phyloP scores from a whole-genome alignment of 2,888 invertebrate genomes.

The Podabrus alpinus region DNA sequence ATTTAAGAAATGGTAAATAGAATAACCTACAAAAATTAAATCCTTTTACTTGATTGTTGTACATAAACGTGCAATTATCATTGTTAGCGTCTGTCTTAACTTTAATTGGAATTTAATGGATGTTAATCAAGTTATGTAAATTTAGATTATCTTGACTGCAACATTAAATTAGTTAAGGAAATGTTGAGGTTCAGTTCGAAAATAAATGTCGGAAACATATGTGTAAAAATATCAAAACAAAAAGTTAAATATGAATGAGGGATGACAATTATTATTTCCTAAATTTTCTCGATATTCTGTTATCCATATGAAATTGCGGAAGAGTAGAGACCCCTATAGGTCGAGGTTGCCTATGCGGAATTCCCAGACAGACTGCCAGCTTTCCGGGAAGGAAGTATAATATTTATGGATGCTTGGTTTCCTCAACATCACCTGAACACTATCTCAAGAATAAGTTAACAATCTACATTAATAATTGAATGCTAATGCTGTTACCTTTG shows the following conservation, averaged over 20 bases:
- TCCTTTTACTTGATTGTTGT: not conserved
- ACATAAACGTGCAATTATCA: not conserved
- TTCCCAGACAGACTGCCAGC: slow-evolving; percentile 29
- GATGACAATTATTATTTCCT: not conserved
- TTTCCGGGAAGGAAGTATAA: slow-evolving; percentile 36
- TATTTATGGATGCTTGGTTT: slow-evolving; percentile 22
- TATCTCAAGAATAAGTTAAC: slow-evolving; percentile 1
- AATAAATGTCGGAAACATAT: not conserved
- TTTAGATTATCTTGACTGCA: not conserved
- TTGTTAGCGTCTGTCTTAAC: not conserved
- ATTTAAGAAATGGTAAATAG: too few species aligned
- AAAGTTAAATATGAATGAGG: not conserved
- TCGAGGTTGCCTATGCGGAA: slow-evolving; percentile 17
- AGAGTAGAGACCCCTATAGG: slow-evolving; percentile 16
- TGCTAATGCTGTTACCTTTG: not conserved
- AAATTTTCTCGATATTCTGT: not conserved
- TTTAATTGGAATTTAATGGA: not conserved
- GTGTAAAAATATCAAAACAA: not conserved
- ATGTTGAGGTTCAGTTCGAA: not conserved
- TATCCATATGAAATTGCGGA: slow-evolving; percentile 7
- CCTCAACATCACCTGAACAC: slow-evolving; percentile 28
- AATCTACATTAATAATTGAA: not conserved
- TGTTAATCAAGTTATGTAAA: not conserved
- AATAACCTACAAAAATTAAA: too few species aligned
- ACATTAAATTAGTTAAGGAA: not conserved